These are phyloP conservation scores for Glareola pratincola DNA, from an alignment of 2,113 vertebrate genomes.

Conservation along the genomic window DNA sequence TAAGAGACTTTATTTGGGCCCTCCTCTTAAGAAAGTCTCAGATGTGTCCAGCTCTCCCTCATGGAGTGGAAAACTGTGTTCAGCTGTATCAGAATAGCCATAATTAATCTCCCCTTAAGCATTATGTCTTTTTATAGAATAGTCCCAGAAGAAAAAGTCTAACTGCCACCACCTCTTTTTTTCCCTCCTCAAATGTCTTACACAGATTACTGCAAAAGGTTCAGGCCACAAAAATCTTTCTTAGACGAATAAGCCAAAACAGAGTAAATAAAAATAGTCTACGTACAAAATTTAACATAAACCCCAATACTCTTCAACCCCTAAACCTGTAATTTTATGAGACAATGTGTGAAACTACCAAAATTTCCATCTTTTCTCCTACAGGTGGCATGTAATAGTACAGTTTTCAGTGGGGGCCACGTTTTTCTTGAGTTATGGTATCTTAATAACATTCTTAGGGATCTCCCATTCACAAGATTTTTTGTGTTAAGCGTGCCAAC, in stretches of 20 bases:
- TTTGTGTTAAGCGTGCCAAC: not conserved
- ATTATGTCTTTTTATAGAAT: not conserved
- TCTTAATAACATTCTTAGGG: not conserved
- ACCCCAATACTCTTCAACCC: not conserved
- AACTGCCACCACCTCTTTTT: not conserved
- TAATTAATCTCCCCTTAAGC: not conserved
- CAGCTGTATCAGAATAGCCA: not conserved
- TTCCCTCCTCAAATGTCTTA: not conserved
- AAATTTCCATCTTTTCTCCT: not conserved
- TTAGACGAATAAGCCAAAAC: not conserved
- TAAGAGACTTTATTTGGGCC: not conserved
- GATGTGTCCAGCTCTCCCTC: not conserved
- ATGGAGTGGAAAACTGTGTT: not conserved
- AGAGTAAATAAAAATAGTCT: not conserved
- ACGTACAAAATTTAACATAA: not conserved
- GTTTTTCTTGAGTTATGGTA: not conserved
- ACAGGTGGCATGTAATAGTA: not conserved
- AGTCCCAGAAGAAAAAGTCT: not conserved
- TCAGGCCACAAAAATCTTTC: not conserved
- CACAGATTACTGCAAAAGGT: not conserved
- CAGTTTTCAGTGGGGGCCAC: not conserved
- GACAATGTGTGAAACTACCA: not conserved
- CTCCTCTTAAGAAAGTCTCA: not conserved
- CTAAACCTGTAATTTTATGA: not conserved
- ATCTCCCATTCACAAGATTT: not conserved